Conservation (phyloP, 2,113 vertebrate genomes). For the western clawed frog (Xenopus tropicalis) region UCB_Xtro_10.0 CM004446.2:50497001-50497500, state of each 20-base stretch:
- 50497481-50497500: background rate
- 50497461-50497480: conserved; percentile 16
- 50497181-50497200: too few relatives aligned
- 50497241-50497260: background rate
- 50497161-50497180: background rate
- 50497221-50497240: background rate
- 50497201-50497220: background rate
- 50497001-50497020: too few relatives aligned
- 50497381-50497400: background rate
- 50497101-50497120: too few relatives aligned
- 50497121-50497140: too few relatives aligned
- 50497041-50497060: too few relatives aligned
- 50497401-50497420: background rate
- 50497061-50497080: too few relatives aligned
- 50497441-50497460: conserved; percentile 2
- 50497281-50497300: background rate
- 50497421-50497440: conserved; percentile 1
- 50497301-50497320: conserved; percentile 3
- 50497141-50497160: too few relatives aligned
- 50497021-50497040: too few relatives aligned
- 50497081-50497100: too few relatives aligned
- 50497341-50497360: background rate
- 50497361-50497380: background rate
- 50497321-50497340: background rate
- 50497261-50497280: background rate